A percentile compares a stretch with the other conserved stretches of the same genome.
These are phyloP conservation scores for Hestina assimilis DNA, from an alignment of 1,140 invertebrate species.

Conservation along the genomic window DNA sequence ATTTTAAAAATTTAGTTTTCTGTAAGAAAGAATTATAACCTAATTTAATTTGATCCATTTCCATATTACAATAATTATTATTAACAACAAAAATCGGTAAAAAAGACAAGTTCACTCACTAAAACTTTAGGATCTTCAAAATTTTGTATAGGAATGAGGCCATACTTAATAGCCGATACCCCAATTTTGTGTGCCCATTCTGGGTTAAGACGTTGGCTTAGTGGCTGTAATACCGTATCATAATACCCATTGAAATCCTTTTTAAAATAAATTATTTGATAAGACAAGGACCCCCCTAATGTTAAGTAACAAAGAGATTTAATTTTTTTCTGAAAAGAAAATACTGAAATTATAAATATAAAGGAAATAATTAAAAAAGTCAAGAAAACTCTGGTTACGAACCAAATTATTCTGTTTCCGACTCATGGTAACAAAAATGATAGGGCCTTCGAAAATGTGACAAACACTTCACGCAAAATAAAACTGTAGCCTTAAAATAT, in stretches of 20 bases:
- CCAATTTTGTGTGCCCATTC: slow-evolving; percentile 90
- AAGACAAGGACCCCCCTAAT: slow-evolving; percentile 80
- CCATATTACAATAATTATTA: not conserved
- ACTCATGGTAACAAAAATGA: no score
- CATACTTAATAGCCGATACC: slow-evolving; percentile 86
- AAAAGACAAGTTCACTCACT: no score
- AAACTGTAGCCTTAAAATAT: no score
- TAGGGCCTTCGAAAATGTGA: no score
- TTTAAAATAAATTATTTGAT: slow-evolving; percentile 82
- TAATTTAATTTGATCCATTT: slow-evolving; percentile 11
- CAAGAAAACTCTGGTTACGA: no score
- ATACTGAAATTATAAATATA: not conserved
- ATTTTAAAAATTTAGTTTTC: slow-evolving; percentile 84
- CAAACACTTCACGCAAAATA: no score
- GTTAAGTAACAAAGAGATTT: slow-evolving; percentile 78
- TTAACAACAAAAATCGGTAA: not conserved
- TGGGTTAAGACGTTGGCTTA: slow-evolving; percentile 83
- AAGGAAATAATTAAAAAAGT: not conserved
- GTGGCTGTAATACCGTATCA: slow-evolving; percentile 84
- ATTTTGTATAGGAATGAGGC: slow-evolving; percentile 81
- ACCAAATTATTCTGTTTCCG: no score
- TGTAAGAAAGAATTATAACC: slow-evolving; percentile 43
- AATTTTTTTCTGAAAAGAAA: slow-evolving; percentile 78
- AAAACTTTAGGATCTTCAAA: slow-evolving; percentile 81
- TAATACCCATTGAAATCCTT: slow-evolving; percentile 89